Evolutionary conservation across 2,797 vertebrate species (phyloP), one percentile per base, ranked within the genome.

Genomic region (Apogon talboti): DNA sequence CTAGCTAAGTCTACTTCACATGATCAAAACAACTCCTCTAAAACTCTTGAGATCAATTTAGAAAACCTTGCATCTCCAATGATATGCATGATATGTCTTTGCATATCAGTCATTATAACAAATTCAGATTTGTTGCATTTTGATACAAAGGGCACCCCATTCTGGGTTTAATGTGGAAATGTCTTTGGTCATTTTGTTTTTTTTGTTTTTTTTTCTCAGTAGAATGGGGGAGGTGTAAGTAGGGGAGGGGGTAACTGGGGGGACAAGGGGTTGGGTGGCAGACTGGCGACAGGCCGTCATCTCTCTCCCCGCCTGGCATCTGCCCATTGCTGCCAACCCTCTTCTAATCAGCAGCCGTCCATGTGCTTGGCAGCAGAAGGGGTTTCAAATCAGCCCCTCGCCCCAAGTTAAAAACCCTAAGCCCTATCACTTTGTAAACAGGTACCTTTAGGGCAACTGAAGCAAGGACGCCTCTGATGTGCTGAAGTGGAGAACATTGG

Each of bases 281-380:
- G 82, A 83, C 87, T 89, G 87, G 86, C 83, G 89, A 89, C 91
- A 87, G 89, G 83, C 90, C 87, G 87, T 88, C 87, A 87, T 88
- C 79, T 85, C 76, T 87, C 82, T 87, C 74, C 71, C 78, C 68
- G 87, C 90, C 87, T 92, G 91, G 92, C 92, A 93, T 91, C 84
- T 88, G 84, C 89, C 88, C 87, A 84, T 87, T 85, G 89, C 83
- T 92, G 92, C 93, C 92, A 94, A 91, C 87, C 87, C 84, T 88
- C 86, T 78, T 89, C 92, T 94, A 94, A 95, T 95, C 94, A 94
- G 94, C 90, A 93, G 86, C 82, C 88, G 84, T 93, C 93, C 93
- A 95, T 94, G 92, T 67, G 92, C 87, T 94, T 95, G 94, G 94
- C 93, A 94, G 82, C 80, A 46, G 70, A 90, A 83, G 89, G 89